These are phyloP conservation scores for Drosophila eohydei DNA, from an alignment of 2,888 invertebrate species.

Conservation along the genomic window DNA sequence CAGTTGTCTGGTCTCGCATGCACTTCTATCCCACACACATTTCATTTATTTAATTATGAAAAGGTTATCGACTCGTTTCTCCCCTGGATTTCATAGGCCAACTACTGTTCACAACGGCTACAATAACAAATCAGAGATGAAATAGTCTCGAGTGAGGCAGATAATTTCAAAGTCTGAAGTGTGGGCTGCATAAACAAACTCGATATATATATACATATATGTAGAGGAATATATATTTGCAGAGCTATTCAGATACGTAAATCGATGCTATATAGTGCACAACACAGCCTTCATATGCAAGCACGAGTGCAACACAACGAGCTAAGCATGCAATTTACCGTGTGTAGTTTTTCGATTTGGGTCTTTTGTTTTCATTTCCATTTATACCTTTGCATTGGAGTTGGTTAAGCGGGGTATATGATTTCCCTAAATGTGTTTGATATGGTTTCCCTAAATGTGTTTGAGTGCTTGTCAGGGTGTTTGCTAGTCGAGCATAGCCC, in stretches of 20 bases:
- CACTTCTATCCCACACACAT: not conserved
- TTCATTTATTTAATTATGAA: constrained; percentile 35
- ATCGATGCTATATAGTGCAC: constrained; percentile 29
- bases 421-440: too few species aligned
- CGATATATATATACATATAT: not conserved
- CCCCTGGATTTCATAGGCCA: constrained; percentile 20
- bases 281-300: constrained; percentile 6
- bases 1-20: not conserved
- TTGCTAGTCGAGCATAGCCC: not conserved
- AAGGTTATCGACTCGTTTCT: constrained; percentile 46
- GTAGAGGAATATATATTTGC: constrained; percentile 8
- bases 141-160: constrained; percentile 56
- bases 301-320: constrained; percentile 50
- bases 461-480: not conserved
- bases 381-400: not conserved
- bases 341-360: constrained; percentile 36
- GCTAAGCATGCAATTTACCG: constrained; percentile 58
- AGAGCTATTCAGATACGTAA: constrained; percentile 29
- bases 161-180: constrained; percentile 52
- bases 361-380: constrained; percentile 16
- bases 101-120: constrained; percentile 34
- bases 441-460: too few species aligned
- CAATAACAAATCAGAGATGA: constrained; percentile 48
- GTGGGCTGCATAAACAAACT: constrained; percentile 39
- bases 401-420: not conserved